Evolutionary conservation across 2,888 invertebrate species (phyloP).

Genomic region (Siphonodentalium dalli): DNA sequence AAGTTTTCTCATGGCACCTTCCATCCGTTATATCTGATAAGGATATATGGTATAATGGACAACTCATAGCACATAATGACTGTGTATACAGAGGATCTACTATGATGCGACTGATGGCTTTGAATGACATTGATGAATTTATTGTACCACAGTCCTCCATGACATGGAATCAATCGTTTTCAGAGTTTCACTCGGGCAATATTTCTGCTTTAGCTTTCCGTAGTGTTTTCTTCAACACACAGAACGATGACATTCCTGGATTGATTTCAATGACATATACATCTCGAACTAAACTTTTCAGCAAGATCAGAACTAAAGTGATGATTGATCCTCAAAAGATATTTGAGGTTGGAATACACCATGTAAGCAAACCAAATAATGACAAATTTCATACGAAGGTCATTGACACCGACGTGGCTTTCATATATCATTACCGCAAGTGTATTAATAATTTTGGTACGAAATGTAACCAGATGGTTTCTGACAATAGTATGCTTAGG

Average conservation of each 20-base stretch:
- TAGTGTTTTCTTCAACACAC: slow-evolving; percentile 49
- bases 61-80: slow-evolving; percentile 55
- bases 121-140: slow-evolving; percentile 59
- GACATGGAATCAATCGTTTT: slow-evolving; percentile 33
- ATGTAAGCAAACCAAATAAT: slow-evolving; percentile 63
- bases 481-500: slow-evolving; percentile 30
- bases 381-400: slow-evolving; percentile 47
- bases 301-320: slow-evolving; percentile 61
- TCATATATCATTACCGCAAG: slow-evolving; percentile 59
- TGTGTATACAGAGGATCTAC: slow-evolving; percentile 57
- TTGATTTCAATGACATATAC: slow-evolving; percentile 30
- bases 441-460: slow-evolving; percentile 56
- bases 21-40: slow-evolving; percentile 33
- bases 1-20: slow-evolving; percentile 46
- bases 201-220: slow-evolving; percentile 51
- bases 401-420: slow-evolving; percentile 38
- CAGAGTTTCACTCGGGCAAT: too few relatives aligned
- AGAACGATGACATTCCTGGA: slow-evolving; percentile 15
- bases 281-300: slow-evolving; percentile 32
- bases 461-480: slow-evolving; percentile 34
- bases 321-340: slow-evolving; percentile 61
- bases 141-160: slow-evolving; percentile 44
- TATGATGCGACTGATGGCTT: slow-evolving; percentile 39
- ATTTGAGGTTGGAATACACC: slow-evolving; percentile 67
- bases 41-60: slow-evolving; percentile 55